Conservation (phyloP, 2,113 vertebrate species). For the Pagrus major region DNA sequence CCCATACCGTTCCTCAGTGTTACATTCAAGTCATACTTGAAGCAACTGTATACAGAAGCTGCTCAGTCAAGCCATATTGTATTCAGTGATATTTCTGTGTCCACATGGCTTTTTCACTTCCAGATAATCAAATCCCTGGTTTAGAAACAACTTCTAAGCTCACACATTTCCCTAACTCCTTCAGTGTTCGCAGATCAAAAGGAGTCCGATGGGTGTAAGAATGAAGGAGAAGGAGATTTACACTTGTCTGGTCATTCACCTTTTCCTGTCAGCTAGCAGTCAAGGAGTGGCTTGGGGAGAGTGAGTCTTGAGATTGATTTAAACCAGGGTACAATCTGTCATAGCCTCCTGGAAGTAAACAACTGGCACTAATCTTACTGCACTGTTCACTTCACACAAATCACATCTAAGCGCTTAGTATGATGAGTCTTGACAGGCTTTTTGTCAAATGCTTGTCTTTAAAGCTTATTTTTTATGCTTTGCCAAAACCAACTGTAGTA, state of each 20-base stretch:
- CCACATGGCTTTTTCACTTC: slow-evolving; percentile 65
- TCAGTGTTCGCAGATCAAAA: slow-evolving; percentile 45
- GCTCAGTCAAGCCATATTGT: slow-evolving; percentile 47
- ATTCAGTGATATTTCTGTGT: slow-evolving; percentile 52
- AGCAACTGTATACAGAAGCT: slow-evolving; percentile 32
- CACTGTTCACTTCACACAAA: slow-evolving; percentile 48
- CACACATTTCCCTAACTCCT: slow-evolving; percentile 46
- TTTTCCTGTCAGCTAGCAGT: slow-evolving; percentile 52
- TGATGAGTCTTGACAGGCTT: slow-evolving; percentile 48
- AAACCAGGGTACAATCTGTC: slow-evolving; percentile 59
- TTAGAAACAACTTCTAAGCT: slow-evolving; percentile 63
- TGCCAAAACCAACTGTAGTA: slow-evolving; percentile 32
- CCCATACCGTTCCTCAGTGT: slow-evolving; percentile 74
- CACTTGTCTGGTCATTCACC: slow-evolving; percentile 36
- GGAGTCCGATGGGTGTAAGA: slow-evolving; percentile 29
- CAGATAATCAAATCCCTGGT: slow-evolving; percentile 65
- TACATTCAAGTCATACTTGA: slow-evolving; percentile 61
- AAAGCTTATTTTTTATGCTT: slow-evolving; percentile 48
- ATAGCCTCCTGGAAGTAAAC: slow-evolving; percentile 64
- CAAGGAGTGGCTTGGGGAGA: slow-evolving; percentile 57
- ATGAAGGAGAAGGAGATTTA: slow-evolving; percentile 12
- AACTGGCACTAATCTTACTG: slow-evolving; percentile 51
- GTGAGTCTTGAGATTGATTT: slow-evolving; percentile 70
- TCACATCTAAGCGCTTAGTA: slow-evolving; percentile 56
- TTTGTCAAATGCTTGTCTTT: slow-evolving; percentile 53